These are phyloP conservation scores for Osedax fenrisi DNA, from an alignment of 2,888 invertebrate species.

Conservation along the genomic window DNA sequence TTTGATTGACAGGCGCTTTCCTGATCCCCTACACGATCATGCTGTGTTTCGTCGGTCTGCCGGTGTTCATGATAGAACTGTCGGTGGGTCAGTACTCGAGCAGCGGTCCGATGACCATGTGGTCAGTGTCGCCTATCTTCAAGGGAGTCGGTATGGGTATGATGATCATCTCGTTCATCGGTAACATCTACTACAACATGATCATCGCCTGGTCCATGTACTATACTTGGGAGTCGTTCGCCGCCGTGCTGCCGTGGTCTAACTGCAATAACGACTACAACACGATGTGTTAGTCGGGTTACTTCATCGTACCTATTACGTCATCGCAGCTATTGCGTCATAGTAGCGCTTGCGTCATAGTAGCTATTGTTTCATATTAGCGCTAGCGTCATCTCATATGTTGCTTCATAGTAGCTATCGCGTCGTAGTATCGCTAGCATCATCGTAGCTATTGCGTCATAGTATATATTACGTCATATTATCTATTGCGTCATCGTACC, in stretches of 20 bases:
- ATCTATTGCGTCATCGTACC: too few relatives aligned
- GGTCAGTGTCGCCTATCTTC: slow-evolving; percentile 44
- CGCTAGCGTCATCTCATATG: too few relatives aligned
- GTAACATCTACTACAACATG: slow-evolving; percentile 68
- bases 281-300: slow-evolving; percentile 34
- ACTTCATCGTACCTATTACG: too few relatives aligned
- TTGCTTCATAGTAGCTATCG: too few relatives aligned
- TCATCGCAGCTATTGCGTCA: too few relatives aligned
- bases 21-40: slow-evolving; percentile 35
- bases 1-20: slow-evolving; percentile 37
- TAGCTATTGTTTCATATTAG: too few relatives aligned
- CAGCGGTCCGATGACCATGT: slow-evolving; percentile 64
- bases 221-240: slow-evolving; percentile 63
- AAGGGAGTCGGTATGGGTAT: slow-evolving; percentile 55
- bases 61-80: slow-evolving; percentile 66
- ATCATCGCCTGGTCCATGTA: slow-evolving; percentile 67
- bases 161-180: slow-evolving; percentile 60
- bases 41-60: slow-evolving; percentile 54
- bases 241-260: slow-evolving; percentile 60
- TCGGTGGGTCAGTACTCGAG: slow-evolving; percentile 65
- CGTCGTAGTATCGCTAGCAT: too few relatives aligned
- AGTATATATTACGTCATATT: too few relatives aligned
- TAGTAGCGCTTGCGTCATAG: too few relatives aligned
- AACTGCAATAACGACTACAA: slow-evolving; percentile 52
- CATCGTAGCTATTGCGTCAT: too few relatives aligned